Percentiles rank a stretch among this genome's conserved stretches.
Evolutionary conservation across 92 coral and sea anemone genomes (phyloP).

Genomic region (Meandrina meandrites): DNA sequence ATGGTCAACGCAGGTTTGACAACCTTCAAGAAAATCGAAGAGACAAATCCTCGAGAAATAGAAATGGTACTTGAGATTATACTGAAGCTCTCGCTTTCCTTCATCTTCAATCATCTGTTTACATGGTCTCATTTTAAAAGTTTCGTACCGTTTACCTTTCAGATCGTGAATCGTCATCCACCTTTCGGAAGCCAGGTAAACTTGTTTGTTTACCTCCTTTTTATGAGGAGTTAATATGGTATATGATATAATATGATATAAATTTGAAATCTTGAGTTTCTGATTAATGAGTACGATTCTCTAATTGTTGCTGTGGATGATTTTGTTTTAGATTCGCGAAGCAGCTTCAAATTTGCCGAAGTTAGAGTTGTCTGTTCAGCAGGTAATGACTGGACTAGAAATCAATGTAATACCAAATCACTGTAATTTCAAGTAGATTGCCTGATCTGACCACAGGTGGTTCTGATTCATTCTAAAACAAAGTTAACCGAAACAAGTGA

Average conservation of each 20-base stretch:
- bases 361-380: slow-evolving; percentile 89
- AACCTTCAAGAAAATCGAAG: slow-evolving; percentile 88
- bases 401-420: background rate
- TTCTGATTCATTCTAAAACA: no score
- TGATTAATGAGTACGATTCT: no score
- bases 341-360: slow-evolving; percentile 85
- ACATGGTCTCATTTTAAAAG: background rate
- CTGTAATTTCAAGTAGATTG: no score
- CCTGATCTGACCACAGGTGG: no score
- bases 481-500: no score
- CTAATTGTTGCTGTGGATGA: background rate
- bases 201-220: background rate
- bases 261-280: background rate
- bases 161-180: slow-evolving; percentile 99
- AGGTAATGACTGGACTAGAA: slow-evolving; percentile 51
- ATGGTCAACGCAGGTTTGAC: slow-evolving; percentile 97
- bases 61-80: slow-evolving; percentile 79
- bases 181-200: slow-evolving; percentile 98
- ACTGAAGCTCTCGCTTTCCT: background rate
- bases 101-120: background rate
- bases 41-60: slow-evolving; percentile 95
- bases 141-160: slow-evolving; percentile 14
- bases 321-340: slow-evolving; percentile 76
- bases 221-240: background rate
- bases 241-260: background rate